Percentiles rank a stretch among this genome's conserved stretches.
Evolutionary conservation across 2,888 invertebrate species (phyloP).

Genomic region (Harmothoe impar): DNA sequence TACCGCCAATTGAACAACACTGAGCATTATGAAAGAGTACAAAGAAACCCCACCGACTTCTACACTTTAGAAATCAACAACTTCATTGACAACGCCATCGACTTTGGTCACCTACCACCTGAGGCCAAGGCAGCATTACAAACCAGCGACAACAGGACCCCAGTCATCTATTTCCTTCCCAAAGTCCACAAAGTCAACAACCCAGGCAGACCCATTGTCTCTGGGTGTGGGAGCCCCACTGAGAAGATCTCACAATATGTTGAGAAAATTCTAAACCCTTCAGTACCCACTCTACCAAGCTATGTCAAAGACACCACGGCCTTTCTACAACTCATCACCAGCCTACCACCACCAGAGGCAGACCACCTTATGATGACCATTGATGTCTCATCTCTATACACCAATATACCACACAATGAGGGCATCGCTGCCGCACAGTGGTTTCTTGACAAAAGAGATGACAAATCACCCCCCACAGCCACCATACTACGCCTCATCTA

Average conservation of each 20-base stretch:
- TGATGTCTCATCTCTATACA: slow-evolving; percentile 33
- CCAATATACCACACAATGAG: slow-evolving; percentile 31
- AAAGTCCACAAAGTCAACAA: slow-evolving; percentile 9
- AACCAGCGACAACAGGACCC: background rate
- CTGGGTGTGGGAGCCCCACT: slow-evolving; percentile 8
- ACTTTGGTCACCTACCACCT: background rate
- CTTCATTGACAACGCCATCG: background rate
- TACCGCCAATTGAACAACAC: background rate
- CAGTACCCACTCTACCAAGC: background rate
- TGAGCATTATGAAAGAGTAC: background rate
- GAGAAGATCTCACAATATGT: slow-evolving; percentile 36
- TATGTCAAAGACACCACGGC: background rate
- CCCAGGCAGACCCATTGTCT: slow-evolving; percentile 26
- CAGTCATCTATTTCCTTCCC: slow-evolving; percentile 1
- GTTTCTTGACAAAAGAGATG: background rate
- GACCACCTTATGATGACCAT: background rate
- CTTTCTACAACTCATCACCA: background rate
- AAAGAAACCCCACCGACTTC: background rate
- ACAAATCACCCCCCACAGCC: background rate
- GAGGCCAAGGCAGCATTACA: background rate
- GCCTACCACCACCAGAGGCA: background rate
- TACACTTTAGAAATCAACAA: background rate
- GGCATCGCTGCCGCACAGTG: background rate
- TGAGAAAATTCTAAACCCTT: background rate
- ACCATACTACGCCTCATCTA: background rate